Evolutionary conservation across 2,888 invertebrate genomes (phyloP).

Genomic region (Mycalesis mineus): DNA sequence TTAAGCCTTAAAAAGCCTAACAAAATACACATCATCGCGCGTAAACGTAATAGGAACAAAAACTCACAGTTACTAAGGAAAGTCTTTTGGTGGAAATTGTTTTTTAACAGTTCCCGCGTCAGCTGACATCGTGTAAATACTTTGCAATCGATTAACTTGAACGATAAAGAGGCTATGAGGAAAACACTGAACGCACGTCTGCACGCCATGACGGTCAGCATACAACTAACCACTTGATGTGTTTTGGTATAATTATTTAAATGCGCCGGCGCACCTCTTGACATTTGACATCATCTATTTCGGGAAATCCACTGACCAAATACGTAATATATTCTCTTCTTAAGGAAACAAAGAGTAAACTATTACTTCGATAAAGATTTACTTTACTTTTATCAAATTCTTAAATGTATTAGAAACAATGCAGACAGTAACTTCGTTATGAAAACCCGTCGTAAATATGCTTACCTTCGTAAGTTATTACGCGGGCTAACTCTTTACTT

Average conservation of each 20-base stretch:
- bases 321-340: not conserved
- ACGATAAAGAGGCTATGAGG: slow-evolving; percentile 42
- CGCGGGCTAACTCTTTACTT: no score
- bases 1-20: slow-evolving; percentile 17
- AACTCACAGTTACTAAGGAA: slow-evolving; percentile 85
- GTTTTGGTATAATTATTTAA: slow-evolving; percentile 32
- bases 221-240: slow-evolving; percentile 43
- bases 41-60: slow-evolving; percentile 5
- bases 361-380: no score
- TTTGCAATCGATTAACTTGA: slow-evolving; percentile 60
- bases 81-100: slow-evolving; percentile 79
- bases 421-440: no score
- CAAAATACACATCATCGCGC: not conserved
- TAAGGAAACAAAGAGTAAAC: not conserved
- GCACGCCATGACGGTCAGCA: slow-evolving; percentile 44
- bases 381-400: no score
- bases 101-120: slow-evolving; percentile 81
- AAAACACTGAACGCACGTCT: slow-evolving; percentile 43
- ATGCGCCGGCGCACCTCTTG: slow-evolving; percentile 50
- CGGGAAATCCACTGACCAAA: slow-evolving; percentile 24
- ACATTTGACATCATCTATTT: slow-evolving; percentile 28
- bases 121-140: slow-evolving; percentile 83
- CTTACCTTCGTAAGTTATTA: no score
- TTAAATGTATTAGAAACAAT: no score
- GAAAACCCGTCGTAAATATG: no score